Evolutionary conservation across 2,888 invertebrate genomes (phyloP).

Genomic region (Cyclophora punctaria): DNA sequence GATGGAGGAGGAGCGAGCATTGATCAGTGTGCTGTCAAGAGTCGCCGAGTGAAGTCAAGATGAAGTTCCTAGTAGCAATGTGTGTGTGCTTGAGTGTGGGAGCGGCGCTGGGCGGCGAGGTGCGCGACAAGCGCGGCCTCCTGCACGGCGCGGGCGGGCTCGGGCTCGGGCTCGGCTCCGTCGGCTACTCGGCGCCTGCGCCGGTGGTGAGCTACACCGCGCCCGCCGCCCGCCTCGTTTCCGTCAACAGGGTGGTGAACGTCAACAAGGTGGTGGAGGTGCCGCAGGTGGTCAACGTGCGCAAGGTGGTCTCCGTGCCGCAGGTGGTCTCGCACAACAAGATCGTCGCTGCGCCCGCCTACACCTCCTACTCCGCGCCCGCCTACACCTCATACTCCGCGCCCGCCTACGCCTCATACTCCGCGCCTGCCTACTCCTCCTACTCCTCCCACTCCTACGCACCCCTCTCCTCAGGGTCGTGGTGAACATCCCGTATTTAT

Average conservation of each 20-base stretch:
- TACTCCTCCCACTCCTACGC: background rate
- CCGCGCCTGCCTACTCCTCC: background rate
- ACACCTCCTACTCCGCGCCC: constrained; percentile 8
- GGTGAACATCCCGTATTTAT: background rate
- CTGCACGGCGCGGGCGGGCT: constrained; percentile 12
- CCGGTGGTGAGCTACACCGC: constrained; percentile 15
- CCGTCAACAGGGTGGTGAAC: constrained; percentile 35
- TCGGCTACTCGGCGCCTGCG: constrained; percentile 17
- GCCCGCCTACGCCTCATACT: background rate
- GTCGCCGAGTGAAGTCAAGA: too few relatives aligned
- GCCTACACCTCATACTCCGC: background rate
- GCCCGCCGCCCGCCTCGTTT: constrained; percentile 29
- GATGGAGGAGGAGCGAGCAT: too few relatives aligned
- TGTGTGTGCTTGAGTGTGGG: constrained; percentile 21
- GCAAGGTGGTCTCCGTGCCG: constrained; percentile 34
- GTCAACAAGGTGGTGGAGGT: constrained; percentile 31
- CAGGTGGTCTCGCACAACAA: constrained; percentile 38
- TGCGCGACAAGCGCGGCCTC: constrained; percentile 25
- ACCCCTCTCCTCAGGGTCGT: background rate
- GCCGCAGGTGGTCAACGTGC: constrained; percentile 28
- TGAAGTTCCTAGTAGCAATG: constrained; percentile 12
- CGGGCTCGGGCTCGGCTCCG: constrained; percentile 13
- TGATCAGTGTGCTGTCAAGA: too few relatives aligned
- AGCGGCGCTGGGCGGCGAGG: constrained; percentile 17
- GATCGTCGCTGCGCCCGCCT: constrained; percentile 27